Base-by-base conservation (phyloP, 2,113 vertebrate genomes). In the Machaerirhynchus nigripectus region DNA sequence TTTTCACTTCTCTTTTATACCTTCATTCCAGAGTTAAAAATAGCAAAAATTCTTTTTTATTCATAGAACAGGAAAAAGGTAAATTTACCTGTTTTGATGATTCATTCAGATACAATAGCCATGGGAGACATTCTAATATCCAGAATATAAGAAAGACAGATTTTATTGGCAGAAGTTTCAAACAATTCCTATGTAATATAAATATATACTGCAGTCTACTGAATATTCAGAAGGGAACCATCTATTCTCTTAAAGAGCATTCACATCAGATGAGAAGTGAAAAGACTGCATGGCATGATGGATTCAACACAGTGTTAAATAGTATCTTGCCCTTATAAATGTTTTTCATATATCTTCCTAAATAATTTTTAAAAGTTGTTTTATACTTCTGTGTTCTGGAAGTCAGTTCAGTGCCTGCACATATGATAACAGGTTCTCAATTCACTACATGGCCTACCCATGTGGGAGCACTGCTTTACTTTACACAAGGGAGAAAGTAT, bases 1-100 rank as follows among this genome's bases (percentile, higher is more conserved):
- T 78, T 74, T 74, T 67, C 11, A n/a, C 46, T 78, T 88, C 33
- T 64, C 40, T 52, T 80, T 73, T 69, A 84, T 35, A 75, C 53
- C 57, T 82, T 79, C 13, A 4, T 70, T 89, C 81, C 74, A 56
- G 56, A 76, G 47, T 8, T 76, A 8, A 74, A 96, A 95, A 78
- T 27, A 71, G 81, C 67, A 86, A 95, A 84, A 96, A 44, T 70
- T 70, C 24, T 11, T 63, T 83, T 71, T 84, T 89, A 90, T 94
- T 89, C 84, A 84, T 20, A 87, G 49, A 93, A 78, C 3, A 50
- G 28, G 21, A 31, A 63, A 90, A 91, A 92, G 42, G 84, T 60
- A 71, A 81, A 92, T 91, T 89, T 59, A 68, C 68, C 67, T 84
- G 75, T 89, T 92, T 74, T 70, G 80, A 87, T 87, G 84, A 94